Percentiles rank a stretch among this genome's conserved stretches.
These are phyloP conservation scores for Corydoras sp. DNA, from an alignment of 2,113 vertebrate genomes.

Conservation along the genomic window DNA sequence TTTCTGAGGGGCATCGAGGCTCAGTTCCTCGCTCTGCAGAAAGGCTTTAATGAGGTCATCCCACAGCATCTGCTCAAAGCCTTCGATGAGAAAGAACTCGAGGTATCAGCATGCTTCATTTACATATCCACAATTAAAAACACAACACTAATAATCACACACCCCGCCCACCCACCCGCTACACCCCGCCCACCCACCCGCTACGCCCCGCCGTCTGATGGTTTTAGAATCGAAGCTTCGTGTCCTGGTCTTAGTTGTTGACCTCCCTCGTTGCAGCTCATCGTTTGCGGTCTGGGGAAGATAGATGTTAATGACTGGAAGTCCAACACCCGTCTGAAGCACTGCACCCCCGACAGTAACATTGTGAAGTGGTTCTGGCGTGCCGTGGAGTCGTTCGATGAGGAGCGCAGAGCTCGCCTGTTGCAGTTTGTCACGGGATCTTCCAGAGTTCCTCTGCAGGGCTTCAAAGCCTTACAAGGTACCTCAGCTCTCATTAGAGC, in stretches of 20 bases:
- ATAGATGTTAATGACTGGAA: conserved; percentile 98
- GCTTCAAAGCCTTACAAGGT: conserved; percentile 98
- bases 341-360: conserved; percentile 93
- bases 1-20: conserved; percentile 97
- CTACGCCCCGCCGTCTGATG: too few relatives aligned
- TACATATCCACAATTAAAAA: not conserved
- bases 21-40: conserved; percentile 96
- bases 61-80: conserved; percentile 96
- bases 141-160: too few relatives aligned
- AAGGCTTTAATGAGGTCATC: conserved; percentile 98
- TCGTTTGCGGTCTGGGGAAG: conserved; percentile 94
- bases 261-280: conserved; percentile 69
- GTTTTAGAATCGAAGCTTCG: too few relatives aligned
- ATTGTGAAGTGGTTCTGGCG: conserved; percentile 99
- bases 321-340: conserved; percentile 93
- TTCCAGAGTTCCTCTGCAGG: conserved; percentile 92
- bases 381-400: conserved; percentile 93
- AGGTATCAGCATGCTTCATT: conserved; percentile 66
- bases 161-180: too few relatives aligned
- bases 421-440: conserved; percentile 98
- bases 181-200: too few relatives aligned
- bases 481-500: not conserved
- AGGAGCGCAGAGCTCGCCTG: conserved; percentile 86
- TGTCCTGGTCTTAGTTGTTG: too few relatives aligned
- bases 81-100: conserved; percentile 97